phyloP scores from a whole-genome alignment of 2,888 invertebrate species.

The Nomada lathburiana region DNA sequence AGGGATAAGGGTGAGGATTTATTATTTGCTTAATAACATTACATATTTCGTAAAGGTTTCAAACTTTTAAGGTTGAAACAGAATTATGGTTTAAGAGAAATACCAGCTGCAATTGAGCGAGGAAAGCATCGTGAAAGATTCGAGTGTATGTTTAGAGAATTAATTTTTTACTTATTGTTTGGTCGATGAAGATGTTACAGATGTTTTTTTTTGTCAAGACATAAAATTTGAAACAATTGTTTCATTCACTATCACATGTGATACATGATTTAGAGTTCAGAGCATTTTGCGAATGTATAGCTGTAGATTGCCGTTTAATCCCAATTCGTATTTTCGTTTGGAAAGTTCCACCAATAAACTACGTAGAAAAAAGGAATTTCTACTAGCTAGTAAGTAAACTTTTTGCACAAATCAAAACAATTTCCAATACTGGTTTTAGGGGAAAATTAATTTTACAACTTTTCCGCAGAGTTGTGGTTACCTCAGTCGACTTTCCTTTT shows the following conservation, averaged over 20 bases:
- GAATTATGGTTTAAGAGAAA: too few species aligned
- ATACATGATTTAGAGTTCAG: neutral
- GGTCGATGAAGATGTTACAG: neutral
- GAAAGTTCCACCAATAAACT: constrained; percentile 16
- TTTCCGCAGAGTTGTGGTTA: neutral
- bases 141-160: too few species aligned
- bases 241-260: neutral
- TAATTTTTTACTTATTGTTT: too few species aligned
- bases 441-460: neutral
- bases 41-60: too few species aligned
- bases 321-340: constrained; percentile 16
- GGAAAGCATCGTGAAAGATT: neutral
- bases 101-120: neutral
- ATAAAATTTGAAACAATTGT: neutral
- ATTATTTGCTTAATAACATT: too few species aligned
- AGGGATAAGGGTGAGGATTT: too few species aligned
- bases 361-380: constrained; percentile 1
- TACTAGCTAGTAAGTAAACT: neutral
- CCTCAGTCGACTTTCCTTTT: too few species aligned
- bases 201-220: neutral
- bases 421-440: neutral
- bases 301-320: constrained; percentile 8
- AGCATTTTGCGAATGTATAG: neutral
- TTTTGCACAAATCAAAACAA: neutral
- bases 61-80: too few species aligned